Evolutionary conservation across 92 coral and sea anemone species (phyloP).

Genomic region (Porites divaricata): DNA sequence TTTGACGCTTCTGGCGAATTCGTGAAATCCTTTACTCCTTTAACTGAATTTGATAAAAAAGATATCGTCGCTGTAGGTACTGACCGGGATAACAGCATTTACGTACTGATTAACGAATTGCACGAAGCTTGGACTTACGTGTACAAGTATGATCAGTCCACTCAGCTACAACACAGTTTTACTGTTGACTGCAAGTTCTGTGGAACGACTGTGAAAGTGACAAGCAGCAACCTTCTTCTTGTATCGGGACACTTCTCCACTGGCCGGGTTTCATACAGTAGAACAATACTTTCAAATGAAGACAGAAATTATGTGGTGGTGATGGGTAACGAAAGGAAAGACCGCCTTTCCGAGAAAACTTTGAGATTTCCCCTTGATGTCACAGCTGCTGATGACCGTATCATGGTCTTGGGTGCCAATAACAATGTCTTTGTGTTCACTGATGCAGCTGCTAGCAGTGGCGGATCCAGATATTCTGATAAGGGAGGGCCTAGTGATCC

Average conservation of each 20-base stretch:
- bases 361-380: not conserved
- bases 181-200: not conserved
- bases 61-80: not conserved
- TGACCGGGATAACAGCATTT: slow-evolving; percentile 3
- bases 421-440: not conserved
- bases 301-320: not conserved
- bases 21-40: not conserved
- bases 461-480: no score
- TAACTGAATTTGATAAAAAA: no score
- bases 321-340: not conserved
- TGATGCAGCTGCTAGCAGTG: not conserved
- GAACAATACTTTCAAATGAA: no score
- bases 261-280: no score
- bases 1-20: not conserved
- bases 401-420: not conserved
- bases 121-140: no score
- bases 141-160: not conserved
- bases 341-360: not conserved
- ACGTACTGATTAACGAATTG: no score
- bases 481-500: no score
- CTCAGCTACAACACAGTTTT: no score
- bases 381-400: not conserved
- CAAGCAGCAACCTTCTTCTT: not conserved
- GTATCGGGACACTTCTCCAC: not conserved
- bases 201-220: not conserved